Evolutionary conservation across 2,888 invertebrate species (phyloP), one percentile per base, ranked within the genome.

Genomic region (Liopterus haemorrhoidalis): DNA sequence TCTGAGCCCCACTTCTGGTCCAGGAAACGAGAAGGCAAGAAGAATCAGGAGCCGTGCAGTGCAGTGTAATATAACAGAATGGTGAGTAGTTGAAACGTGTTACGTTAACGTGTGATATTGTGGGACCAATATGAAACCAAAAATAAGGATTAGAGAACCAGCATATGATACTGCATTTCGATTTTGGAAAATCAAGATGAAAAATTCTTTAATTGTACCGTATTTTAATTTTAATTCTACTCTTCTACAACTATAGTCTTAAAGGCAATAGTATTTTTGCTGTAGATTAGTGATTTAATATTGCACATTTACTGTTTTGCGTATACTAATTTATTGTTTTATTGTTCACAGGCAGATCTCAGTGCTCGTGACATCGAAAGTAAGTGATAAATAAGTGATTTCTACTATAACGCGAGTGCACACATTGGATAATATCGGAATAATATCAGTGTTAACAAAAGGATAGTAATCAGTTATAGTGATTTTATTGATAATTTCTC

Each of bases 341-440:
- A 57, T 53, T 56, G 71, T 70, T 80, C 78, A 65, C 79, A 88
- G 88, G 85, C 85, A 73, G 85, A 89, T 76, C 80, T 89, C 70
- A 82, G 81, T 74, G 82, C 83, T 73, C 84, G 81, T 76, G 89
- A 89, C 71, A 70, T 89, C 71, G 89, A 89, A 79, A 86, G 89
- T 89, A 76, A 89, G 89, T 87, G 75, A 56, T 28, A n/a, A n/a
- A n/a, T n/a, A n/a, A n/a, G n/a, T n/a, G n/a, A n/a, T n/a, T n/a
- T n/a, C n/a, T n/a, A n/a, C n/a, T n/a, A n/a, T n/a, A n/a, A n/a
- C n/a, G n/a, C n/a, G n/a, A n/a, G n/a, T n/a, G n/a, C n/a, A n/a
- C n/a, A n/a, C n/a, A n/a, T n/a, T n/a, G n/a, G n/a, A n/a, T n/a
- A n/a, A n/a, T n/a, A n/a, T n/a, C n/a, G n/a, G n/a, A n/a, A n/a